phyloP scores from a whole-genome alignment of 2,888 invertebrate species.

The Pandemis corylana region DNA sequence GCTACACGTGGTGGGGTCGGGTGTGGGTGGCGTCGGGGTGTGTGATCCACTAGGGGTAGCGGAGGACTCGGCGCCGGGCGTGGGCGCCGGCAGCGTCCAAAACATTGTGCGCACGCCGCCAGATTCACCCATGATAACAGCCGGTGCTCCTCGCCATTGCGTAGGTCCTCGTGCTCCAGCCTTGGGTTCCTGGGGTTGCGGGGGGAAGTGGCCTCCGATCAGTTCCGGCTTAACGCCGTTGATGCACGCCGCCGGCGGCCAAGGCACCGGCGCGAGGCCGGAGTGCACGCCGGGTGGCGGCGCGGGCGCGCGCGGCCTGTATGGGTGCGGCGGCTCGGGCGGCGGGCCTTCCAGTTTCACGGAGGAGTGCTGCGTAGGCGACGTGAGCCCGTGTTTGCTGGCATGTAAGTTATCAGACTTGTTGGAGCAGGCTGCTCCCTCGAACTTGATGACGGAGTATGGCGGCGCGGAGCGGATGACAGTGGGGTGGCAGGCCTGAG shows the following conservation, averaged over 20 bases:
- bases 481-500: slow-evolving; percentile 79
- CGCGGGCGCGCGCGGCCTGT: slow-evolving; percentile 71
- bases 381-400: slow-evolving; percentile 65
- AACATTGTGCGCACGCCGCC: slow-evolving; percentile 92
- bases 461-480: slow-evolving; percentile 85
- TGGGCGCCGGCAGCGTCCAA: slow-evolving; percentile 86
- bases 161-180: slow-evolving; percentile 69
- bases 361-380: slow-evolving; percentile 70
- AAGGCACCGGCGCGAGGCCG: slow-evolving; percentile 72
- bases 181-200: slow-evolving; percentile 75
- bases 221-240: slow-evolving; percentile 94
- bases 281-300: slow-evolving; percentile 76
- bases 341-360: slow-evolving; percentile 76
- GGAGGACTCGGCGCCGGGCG: slow-evolving; percentile 76
- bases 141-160: slow-evolving; percentile 89
- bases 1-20: slow-evolving; percentile 80
- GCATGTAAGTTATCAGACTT: slow-evolving; percentile 67
- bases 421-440: slow-evolving; percentile 74
- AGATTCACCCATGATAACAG: slow-evolving; percentile 97
- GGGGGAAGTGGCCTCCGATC: slow-evolving; percentile 87
- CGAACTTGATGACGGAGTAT: slow-evolving; percentile 86
- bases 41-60: slow-evolving; percentile 80
- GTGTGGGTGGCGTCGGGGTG: slow-evolving; percentile 83
- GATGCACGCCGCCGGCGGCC: slow-evolving; percentile 87
- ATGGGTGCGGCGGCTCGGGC: slow-evolving; percentile 66